Base-by-base conservation (phyloP, 2,113 vertebrate genomes). In the Antechinus flavipes region DNA sequence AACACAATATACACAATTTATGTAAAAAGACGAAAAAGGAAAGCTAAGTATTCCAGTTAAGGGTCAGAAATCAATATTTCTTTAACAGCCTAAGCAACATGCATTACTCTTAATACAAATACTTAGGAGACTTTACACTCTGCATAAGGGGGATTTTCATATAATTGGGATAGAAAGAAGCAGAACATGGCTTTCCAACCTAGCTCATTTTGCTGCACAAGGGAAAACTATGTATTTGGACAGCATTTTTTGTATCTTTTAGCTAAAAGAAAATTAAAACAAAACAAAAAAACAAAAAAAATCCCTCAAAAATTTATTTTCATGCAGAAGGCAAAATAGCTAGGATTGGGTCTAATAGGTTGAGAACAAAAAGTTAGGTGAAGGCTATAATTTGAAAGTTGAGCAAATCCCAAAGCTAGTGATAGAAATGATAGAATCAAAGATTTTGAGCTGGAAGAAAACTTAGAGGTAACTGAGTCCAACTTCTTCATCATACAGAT, bases 51-150 rank as follows among this genome's bases (percentile, higher is more conserved):
- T 98, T 98, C 97, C 93, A 97, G 93, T 96, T 96, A 95, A 55
- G 94, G 93, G 96, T 98, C 97, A 98, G 97, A 98, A 98, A 97
- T 54, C 92, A 94, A 91, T 96, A 91, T 96, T 98, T 98, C 95
- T 96, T 96, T 97, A 97, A 95, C 95, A 97, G 95, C 27, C 91
- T 97, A 96, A 97, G 90, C 91, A 98, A 95, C 53, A 93, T 56
- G 92, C 90, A 95, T 89, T 98, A 92, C 90, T 98, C 97, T 98
- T 96, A 98, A 97, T 89, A 97, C 56, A 97, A 96, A 92, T 94
- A n/a, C 92, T 96, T 97, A 93, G 27, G 96, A 96, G 94, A 94
- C 90, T 95, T 96, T 68, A 90, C 23, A 47, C 94, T 96, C 95
- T 97, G 84, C 35, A 56, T 93, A 91, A 58, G 0, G 54, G 96